Conservation (phyloP, 2,888 invertebrate genomes). For the Oegoconia quadripuncta region DNA sequence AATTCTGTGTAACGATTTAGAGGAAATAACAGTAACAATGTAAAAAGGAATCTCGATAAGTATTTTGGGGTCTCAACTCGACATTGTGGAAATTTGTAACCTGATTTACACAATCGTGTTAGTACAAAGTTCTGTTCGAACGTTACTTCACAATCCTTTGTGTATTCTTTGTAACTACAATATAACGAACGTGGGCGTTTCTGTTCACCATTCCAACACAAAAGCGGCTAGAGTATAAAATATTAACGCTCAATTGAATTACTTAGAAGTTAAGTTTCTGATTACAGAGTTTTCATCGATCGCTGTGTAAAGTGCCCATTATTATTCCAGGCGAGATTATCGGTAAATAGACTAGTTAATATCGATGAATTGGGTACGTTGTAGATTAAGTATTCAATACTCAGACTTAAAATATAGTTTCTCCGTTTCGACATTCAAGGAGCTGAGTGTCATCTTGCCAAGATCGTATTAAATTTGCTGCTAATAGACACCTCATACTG, state of each 20-base stretch:
- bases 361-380: too few species aligned
- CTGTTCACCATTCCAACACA: conserved; percentile 11
- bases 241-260: conserved; percentile 12
- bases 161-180: background rate
- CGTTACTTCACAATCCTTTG: conserved; percentile 1
- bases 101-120: background rate
- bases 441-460: too few species aligned
- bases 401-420: too few species aligned
- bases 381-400: too few species aligned
- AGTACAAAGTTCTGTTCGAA: background rate
- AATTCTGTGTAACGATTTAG: conserved; percentile 8
- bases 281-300: too few species aligned
- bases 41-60: conserved; percentile 13
- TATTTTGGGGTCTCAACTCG: background rate
- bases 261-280: background rate
- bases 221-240: conserved; percentile 13
- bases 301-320: too few species aligned
- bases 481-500: too few species aligned
- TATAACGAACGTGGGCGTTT: background rate
- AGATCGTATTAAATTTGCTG: too few species aligned
- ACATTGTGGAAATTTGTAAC: too few species aligned
- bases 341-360: too few species aligned
- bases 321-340: too few species aligned
- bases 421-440: too few species aligned
- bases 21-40: conserved; percentile 2